A percentile compares a stretch with the other conserved stretches of the same genome.
phyloP scores from a whole-genome alignment of 2,888 invertebrate genomes.

The Myopa tessellatipennis region DNA sequence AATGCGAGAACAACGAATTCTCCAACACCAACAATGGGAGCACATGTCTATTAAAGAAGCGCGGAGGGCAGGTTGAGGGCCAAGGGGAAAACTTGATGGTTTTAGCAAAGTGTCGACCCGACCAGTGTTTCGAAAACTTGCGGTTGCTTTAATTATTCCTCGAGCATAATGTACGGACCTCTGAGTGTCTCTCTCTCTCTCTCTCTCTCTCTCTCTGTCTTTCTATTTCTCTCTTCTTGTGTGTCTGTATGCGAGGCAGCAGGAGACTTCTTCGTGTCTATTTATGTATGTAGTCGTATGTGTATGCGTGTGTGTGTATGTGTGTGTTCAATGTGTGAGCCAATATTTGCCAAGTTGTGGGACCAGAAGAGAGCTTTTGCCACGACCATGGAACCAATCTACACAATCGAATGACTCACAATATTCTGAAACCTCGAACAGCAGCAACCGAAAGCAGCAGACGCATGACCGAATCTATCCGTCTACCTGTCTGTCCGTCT shows the following conservation, averaged over 20 bases:
- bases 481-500: background rate
- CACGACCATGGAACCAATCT: background rate
- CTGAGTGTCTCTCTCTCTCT: background rate
- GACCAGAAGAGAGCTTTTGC: background rate
- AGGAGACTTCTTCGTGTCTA: too few species aligned
- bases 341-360: slow-evolving; percentile 1
- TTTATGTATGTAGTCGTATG: background rate
- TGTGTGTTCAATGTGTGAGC: background rate
- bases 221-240: too few species aligned
- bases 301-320: background rate
- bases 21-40: background rate
- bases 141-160: slow-evolving; percentile 42
- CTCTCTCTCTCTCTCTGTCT: too few species aligned
- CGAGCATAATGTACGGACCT: slow-evolving; percentile 10
- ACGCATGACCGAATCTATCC: background rate
- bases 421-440: background rate
- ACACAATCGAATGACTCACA: slow-evolving; percentile 14
- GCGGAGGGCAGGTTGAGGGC: too few species aligned
- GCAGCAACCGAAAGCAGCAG: too few species aligned
- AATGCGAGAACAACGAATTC: background rate
- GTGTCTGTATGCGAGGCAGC: too few species aligned
- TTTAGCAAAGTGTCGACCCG: slow-evolving; percentile 23
- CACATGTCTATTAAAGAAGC: background rate
- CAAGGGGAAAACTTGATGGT: background rate
- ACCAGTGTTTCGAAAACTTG: slow-evolving; percentile 35